Conservation (phyloP, 2,888 invertebrate species). For the Mythimna loreyi region DNA sequence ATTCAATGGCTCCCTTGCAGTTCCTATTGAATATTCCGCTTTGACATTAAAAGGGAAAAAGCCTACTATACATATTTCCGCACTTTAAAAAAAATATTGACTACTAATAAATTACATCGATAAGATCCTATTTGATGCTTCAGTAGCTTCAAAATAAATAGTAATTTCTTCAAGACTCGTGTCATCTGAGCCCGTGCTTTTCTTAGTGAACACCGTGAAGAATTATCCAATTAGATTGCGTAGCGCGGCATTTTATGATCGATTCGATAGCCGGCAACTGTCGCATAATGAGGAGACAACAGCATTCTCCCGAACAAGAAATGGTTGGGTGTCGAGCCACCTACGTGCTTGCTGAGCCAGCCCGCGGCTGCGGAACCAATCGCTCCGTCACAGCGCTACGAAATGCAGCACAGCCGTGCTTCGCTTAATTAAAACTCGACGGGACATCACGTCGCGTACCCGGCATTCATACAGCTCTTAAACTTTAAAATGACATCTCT, state of each 20-base stretch:
- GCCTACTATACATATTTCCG: conserved; percentile 29
- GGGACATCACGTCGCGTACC: conserved; percentile 85
- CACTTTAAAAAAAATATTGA: conserved; percentile 40
- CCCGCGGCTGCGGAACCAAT: conserved; percentile 85
- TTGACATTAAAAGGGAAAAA: conserved; percentile 36
- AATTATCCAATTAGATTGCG: conserved; percentile 86
- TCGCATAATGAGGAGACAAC: conserved; percentile 87
- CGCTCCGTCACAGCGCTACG: conserved; percentile 85
- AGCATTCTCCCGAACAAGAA: conserved; percentile 83
- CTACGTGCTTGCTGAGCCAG: conserved; percentile 82
- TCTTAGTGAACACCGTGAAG: conserved; percentile 81
- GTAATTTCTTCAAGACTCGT: conserved; percentile 73
- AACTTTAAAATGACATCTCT: conserved; percentile 80
- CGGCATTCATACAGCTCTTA: conserved; percentile 75
- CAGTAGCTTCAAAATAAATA: conserved; percentile 70
- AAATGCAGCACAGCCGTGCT: conserved; percentile 84
- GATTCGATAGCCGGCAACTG: conserved; percentile 82
- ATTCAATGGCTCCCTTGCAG: conserved; percentile 72
- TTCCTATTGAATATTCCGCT: conserved; percentile 53
- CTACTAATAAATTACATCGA: conserved; percentile 38
- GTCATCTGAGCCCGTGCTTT: conserved; percentile 77
- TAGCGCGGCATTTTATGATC: conserved; percentile 82
- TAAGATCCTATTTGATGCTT: conserved; percentile 71
- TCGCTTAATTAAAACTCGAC: conserved; percentile 88
- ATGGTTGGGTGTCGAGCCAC: conserved; percentile 84